Evolutionary conservation across 2,797 vertebrate species (phyloP), one percentile per base, ranked within the genome.

Genomic region (Rhyacichthys aspro): DNA sequence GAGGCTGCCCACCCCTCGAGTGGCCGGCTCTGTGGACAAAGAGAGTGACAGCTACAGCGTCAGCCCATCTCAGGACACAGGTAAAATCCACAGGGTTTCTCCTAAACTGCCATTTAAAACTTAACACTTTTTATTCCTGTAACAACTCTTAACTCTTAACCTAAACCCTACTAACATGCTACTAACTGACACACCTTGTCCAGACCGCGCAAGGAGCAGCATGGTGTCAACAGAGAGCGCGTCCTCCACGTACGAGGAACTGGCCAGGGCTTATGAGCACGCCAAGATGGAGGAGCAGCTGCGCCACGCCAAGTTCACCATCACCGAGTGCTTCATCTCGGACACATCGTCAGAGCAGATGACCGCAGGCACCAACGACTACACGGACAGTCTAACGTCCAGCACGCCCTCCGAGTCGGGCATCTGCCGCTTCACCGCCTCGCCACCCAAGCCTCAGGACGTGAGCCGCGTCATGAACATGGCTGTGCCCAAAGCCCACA

Each of bases 201-300:
- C 49, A 52, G 49, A 52, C 49, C 49, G 49, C 11, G 49, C 49
- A 3, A 37, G 49, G 49, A 52, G 33, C 93, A 99, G 98, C 91
- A 98, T 99, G 98, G 98, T 99, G 79, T 99, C 98, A 0, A 98
- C 97, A 0, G 97, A 99, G 90, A 99, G 93, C 79, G 97, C 97
- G 71, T 99, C 97, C 42, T 99, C 97, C 75, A 99, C 97, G 0
- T 99, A 98, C 0, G 97, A 99, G 92, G 97, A 99, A 86, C 91
- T 99, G 92, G 97, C 97, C 0, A 89, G 97, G 72, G 97, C 97
- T 5, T 98, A 99, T 0, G 97, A 99, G 62, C 97, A 99, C 0
- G 97, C 97, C 83, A 98, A 98, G 88, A 94, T 99, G 94, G 97
- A 99, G 90, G 97, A 99, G 78, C 97, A 99, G 88, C 93, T 99